These are phyloP conservation scores for Morone saxatilis DNA, from an alignment of 2,113 vertebrate genomes.

Conservation along the genomic window DNA sequence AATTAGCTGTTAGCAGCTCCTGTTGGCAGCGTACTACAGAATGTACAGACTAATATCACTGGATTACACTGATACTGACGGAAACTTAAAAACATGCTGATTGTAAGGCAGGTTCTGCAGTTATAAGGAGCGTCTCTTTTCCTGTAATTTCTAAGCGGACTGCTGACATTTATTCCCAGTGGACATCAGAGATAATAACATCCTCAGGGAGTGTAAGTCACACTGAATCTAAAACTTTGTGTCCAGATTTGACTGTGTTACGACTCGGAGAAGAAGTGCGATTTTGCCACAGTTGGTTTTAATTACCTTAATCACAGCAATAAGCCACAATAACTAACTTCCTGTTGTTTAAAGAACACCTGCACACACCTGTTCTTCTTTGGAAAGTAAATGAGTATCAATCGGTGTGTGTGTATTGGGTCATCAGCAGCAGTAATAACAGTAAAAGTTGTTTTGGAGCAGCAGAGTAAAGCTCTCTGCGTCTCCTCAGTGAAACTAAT, in stretches of 20 bases:
- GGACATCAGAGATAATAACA: not conserved
- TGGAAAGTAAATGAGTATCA: not conserved
- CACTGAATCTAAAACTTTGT: not conserved
- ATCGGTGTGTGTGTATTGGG: not conserved
- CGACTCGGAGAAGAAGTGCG: not conserved
- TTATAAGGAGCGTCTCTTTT: not conserved
- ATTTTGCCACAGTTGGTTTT: not conserved
- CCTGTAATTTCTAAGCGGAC: not conserved
- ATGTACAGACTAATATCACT: too few relatives aligned
- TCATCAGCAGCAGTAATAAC: not conserved
- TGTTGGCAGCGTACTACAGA: too few relatives aligned
- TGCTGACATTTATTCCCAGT: not conserved
- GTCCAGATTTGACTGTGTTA: too few relatives aligned
- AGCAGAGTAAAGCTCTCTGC: not conserved
- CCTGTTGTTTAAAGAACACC: too few relatives aligned
- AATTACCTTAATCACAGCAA: not conserved
- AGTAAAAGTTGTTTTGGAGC: not conserved
- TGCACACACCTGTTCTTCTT: too few relatives aligned
- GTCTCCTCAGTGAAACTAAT: conserved; percentile 50
- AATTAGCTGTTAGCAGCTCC: too few relatives aligned
- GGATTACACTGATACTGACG: too few relatives aligned
- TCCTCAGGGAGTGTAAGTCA: not conserved
- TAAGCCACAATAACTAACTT: too few relatives aligned
- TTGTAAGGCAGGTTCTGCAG: not conserved
- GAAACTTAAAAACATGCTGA: not conserved